These are phyloP conservation scores for Agrotis puta DNA, from an alignment of 2,888 invertebrate species.

Conservation along the genomic window DNA sequence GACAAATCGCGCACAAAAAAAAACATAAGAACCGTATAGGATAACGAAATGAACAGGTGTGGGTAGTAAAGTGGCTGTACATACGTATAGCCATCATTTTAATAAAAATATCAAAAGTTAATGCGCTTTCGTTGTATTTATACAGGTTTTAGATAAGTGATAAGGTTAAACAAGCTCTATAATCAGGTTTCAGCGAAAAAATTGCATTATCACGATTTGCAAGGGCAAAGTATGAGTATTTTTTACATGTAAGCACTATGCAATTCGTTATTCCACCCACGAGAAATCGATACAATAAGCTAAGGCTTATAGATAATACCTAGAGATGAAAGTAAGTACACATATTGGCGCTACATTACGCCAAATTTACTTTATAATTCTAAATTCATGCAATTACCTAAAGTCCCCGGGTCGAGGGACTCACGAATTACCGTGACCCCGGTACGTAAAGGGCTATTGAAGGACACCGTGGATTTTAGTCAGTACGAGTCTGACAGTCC, in stretches of 20 bases:
- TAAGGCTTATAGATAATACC: background rate
- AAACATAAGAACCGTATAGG: too few species aligned
- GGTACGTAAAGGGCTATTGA: too few species aligned
- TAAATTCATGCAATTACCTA: too few species aligned
- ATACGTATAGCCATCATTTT: background rate
- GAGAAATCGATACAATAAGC: constrained; percentile 2
- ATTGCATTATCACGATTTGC: constrained; percentile 8
- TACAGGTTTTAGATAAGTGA: constrained; percentile 27
- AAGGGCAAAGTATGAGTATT: background rate
- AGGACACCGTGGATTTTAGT: too few species aligned
- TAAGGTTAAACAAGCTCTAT: background rate
- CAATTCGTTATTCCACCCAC: background rate
- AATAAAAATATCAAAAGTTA: constrained; percentile 2
- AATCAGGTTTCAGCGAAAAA: constrained; percentile 14
- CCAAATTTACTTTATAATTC: too few species aligned
- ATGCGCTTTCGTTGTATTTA: constrained; percentile 31
- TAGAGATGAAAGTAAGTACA: too few species aligned
- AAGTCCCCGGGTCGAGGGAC: too few species aligned
- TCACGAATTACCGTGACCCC: too few species aligned
- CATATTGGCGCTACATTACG: too few species aligned
- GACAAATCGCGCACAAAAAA: too few species aligned
- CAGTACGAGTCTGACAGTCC: too few species aligned
- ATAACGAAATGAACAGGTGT: background rate
- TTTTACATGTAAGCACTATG: background rate
- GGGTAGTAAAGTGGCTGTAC: background rate